Base-by-base conservation (phyloP, 2,797 vertebrate species). In the Acrossocheilus wenchowensis region DNA sequence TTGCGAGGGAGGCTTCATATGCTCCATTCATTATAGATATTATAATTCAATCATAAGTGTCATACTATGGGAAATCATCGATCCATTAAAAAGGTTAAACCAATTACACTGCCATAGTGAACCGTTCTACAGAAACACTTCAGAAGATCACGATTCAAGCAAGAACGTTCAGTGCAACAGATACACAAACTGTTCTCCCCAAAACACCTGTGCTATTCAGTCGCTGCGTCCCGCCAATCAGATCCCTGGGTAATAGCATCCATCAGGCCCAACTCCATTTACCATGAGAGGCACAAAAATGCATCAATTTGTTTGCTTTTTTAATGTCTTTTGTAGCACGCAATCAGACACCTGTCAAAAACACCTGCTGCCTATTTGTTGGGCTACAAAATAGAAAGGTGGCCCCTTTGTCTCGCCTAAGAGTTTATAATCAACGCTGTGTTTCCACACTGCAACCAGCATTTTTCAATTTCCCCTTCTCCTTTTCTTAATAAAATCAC, bases 391-490 rank as follows among this genome's bases (percentile, higher is more conserved):
- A 93, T 90, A 92, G 88, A 90, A 89, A 91, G 87, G 91, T 91
- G 91, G 91, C 91, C 92, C 82, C 80, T 83, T 96, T 94, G 93
- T 95, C 95, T 95, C 90, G 89, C 90, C 90, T 72, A 92, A 88
- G 91, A 92, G 93, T 95, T 95, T 94, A 95, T 95, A 95, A 96
- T 96, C 95, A 95, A 94, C 90, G 57, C 90, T 88, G 93, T 94
- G 94, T 94, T 95, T 95, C 92, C 94, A 95, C 95, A 94, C 94
- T 94, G 93, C 92, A 89, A 88, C 89, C 90, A 91, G 93, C 94
- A 94, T 95, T 96, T 95, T 95, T 95, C 95, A 95, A 95, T 96
- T 95, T 95, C 93, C 94, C 92, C 94, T 95, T 95, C 94, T 92
- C 93, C 91, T 89, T 95, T 95, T 95, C 93, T 93, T 93, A 94